A percentile compares a stretch with the other conserved stretches of the same genome.
Evolutionary conservation across 2,888 invertebrate genomes (phyloP).

Genomic region (Nomada ruficornis): DNA sequence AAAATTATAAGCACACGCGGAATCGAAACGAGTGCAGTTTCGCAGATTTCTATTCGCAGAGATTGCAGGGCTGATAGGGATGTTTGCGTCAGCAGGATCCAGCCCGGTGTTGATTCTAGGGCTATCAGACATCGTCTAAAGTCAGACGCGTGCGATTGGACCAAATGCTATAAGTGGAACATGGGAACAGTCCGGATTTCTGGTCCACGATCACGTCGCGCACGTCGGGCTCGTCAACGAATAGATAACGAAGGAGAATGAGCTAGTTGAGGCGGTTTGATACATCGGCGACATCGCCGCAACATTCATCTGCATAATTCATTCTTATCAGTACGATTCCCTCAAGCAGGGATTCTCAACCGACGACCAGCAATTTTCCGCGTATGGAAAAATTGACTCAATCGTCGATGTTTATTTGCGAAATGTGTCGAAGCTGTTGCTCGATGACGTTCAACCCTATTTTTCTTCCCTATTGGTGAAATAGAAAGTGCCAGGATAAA

Average conservation of each 20-base stretch:
- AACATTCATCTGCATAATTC: slow-evolving; percentile 83
- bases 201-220: slow-evolving; percentile 81
- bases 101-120: slow-evolving; percentile 64
- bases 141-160: slow-evolving; percentile 76
- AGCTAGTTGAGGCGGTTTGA: slow-evolving; percentile 83
- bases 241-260: slow-evolving; percentile 84
- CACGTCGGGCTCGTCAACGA: slow-evolving; percentile 82
- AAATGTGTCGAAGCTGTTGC: no score
- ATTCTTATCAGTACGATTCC: slow-evolving; percentile 82
- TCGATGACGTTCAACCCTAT: not conserved
- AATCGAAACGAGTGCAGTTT: not conserved
- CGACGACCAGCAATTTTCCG: slow-evolving; percentile 15
- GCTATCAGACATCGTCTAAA: slow-evolving; percentile 74
- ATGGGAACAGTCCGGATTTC: slow-evolving; percentile 83
- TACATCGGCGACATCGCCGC: slow-evolving; percentile 83
- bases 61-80: slow-evolving; percentile 54
- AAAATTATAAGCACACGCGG: not conserved
- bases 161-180: slow-evolving; percentile 80
- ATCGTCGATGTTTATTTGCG: no score
- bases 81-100: slow-evolving; percentile 61
- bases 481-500: not conserved
- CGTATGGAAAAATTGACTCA: not conserved
- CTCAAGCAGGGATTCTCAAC: slow-evolving; percentile 79
- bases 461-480: not conserved
- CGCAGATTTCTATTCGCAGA: slow-evolving; percentile 31